Evolutionary conservation across 2,797 vertebrate species (phyloP), one percentile per base, ranked within the genome.

Genomic region (Crotalus adamanteus): DNA sequence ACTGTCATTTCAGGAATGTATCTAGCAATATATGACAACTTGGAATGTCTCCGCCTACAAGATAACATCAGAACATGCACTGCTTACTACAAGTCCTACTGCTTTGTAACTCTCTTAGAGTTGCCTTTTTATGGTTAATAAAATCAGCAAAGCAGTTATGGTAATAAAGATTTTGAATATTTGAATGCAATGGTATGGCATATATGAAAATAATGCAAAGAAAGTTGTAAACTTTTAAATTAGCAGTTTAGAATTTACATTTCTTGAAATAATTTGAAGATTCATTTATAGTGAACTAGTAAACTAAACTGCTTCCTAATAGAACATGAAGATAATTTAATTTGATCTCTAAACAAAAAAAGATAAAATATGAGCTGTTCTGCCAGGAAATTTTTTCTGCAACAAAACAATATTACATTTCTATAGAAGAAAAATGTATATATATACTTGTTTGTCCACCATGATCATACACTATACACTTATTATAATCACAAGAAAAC

Each of bases 1-100:
- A 98, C 96, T 97, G 98, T 98, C 98, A 98, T 98, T 97, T 97
- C 97, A 98, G 97, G 98, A 99, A 99, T 98, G 98, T 96, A 96
- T 91, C 90, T 88, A 96, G 96, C 94, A 97, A 97, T 97, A 98
- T 97, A 97, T 97, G 98, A 95, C 95, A 98, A 97, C 91, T 92
- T 96, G 98, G 98, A 98, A 99, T 98, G 98, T 98, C 98, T 97
- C 97, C 98, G 97, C 97, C 95, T 97, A 96, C 95, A 95, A 97
- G 97, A 97, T 92, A 97, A 96, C 93, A 96, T 93, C 95, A 95
- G 95, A 96, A 94, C 47, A 86, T 94, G 94, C 69, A 92, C 94
- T 95, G 93, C 86, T 94, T 59, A 95, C 22, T 63, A 6, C 63
- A 13, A 96, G 93, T 87, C 91, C 90, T 91, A 37, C 83, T 13